Conservation (phyloP, 2,113 vertebrate species). For the Petroica traversi region DNA sequence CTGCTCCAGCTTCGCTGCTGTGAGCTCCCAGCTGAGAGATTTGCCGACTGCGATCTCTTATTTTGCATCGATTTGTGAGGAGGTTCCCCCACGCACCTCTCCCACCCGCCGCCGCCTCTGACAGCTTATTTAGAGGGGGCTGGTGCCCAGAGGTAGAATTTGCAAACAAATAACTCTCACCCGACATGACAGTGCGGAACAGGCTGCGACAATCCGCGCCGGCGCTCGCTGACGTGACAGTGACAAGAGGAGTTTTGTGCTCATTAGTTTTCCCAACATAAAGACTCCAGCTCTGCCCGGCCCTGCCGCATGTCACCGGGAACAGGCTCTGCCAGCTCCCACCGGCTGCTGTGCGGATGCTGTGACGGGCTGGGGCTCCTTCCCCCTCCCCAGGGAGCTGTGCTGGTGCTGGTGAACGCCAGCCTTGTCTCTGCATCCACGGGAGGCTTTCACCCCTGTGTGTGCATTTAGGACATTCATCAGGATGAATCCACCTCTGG, state of each 20-base stretch:
- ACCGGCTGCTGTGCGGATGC: not conserved
- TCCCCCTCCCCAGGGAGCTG: not conserved
- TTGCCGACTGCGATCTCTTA: not conserved
- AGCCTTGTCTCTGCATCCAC: rapidly evolving
- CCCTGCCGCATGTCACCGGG: not conserved
- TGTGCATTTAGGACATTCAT: rapidly evolving
- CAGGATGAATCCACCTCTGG: not conserved
- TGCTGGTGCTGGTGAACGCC: rapidly evolving
- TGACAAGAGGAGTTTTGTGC: not conserved
- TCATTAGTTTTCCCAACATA: not conserved
- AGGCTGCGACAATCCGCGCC: not conserved
- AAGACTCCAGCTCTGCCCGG: not conserved
- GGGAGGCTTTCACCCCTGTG: rapidly evolving
- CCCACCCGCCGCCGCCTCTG: not conserved
- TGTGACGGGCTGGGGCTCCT: not conserved
- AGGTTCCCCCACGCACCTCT: not conserved
- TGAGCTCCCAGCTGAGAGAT: not conserved
- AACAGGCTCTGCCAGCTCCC: not conserved
- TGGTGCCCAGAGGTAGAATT: not conserved
- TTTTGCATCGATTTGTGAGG: not conserved
- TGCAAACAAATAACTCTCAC: slow-evolving; percentile 9
- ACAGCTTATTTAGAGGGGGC: not conserved
- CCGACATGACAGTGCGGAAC: not conserved
- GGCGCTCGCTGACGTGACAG: not conserved
- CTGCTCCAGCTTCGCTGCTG: no score